These are phyloP conservation scores for Onychomys arenicola DNA, from an alignment of 2,797 vertebrate species.

Conservation along the genomic window DNA sequence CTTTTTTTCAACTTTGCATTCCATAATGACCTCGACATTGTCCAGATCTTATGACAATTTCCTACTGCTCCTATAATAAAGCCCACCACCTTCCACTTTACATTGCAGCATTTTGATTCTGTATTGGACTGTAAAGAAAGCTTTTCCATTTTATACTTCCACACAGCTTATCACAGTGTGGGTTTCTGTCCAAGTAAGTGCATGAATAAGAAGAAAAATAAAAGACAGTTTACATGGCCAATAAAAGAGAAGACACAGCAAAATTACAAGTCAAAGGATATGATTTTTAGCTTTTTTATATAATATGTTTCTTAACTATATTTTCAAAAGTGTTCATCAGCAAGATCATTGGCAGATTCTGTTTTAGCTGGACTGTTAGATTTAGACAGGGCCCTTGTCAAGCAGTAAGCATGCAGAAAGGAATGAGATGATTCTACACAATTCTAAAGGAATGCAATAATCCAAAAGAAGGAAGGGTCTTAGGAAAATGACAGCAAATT, in stretches of 20 bases:
- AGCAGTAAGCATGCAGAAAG: not conserved
- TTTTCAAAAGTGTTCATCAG: not conserved
- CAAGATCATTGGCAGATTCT: not conserved
- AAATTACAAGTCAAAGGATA: not conserved
- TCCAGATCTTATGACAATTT: conserved; percentile 73
- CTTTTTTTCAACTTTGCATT: conserved; percentile 65
- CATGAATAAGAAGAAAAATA: conserved; percentile 2
- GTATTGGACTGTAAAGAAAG: conserved; percentile 68
- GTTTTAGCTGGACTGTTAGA: not conserved
- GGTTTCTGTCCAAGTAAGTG: conserved; percentile 56
- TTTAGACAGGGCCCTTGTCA: not conserved
- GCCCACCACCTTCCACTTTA: conserved; percentile 77
- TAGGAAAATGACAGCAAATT: not conserved
- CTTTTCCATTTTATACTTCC: conserved; percentile 71
- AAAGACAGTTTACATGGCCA: not conserved
- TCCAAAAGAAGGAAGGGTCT: not conserved
- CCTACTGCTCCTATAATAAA: conserved; percentile 76
- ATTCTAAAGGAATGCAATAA: not conserved
- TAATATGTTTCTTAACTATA: not conserved
- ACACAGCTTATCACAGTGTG: conserved; percentile 41
- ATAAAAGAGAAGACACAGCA: not conserved
- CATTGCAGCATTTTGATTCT: conserved; percentile 77
- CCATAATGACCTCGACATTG: conserved; percentile 73
- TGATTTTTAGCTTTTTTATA: not conserved
- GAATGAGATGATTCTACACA: not conserved